Base-by-base conservation (phyloP, 2,888 invertebrate genomes). In the Ormyrus pomaceus region DNA sequence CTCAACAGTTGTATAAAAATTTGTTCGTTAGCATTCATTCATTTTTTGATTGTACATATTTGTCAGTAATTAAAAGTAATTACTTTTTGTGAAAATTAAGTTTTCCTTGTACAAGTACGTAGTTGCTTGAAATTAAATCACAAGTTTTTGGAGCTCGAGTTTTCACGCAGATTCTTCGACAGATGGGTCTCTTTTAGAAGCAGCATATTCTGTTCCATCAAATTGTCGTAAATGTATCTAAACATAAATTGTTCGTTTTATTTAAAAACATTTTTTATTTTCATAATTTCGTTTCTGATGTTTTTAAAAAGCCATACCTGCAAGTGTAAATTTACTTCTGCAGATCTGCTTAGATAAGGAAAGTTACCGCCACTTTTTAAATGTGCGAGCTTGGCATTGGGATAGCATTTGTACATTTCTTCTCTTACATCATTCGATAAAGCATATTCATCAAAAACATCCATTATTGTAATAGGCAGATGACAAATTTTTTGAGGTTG, bases 281-380 rank as follows among this genome's bases (percentile, higher is more conserved):
- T n/a, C 19, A 51, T 45, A 62, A 46, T 51, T 51, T 51, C 5
- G n/a, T 45, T 61, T 9, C 5, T n/a, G 0, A 59, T 56, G 13
- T 55, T 46, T n/a, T 50, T 9, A 65, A 65, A 58, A 34, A 58
- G 78, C 83, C 89, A 91, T 88, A 97, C 97, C 93, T 96, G 93
- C 88, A 97, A 93, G 92, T 97, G 96, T 84, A 97, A 92, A 91
- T 97, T 97, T 72, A 97, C 96, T 92, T 98, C 97, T 86, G 95
- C 95, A 89, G 95, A 94, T 86, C 96, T 93, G 89, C 97, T 97
- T 81, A 98, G 92, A 88, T 97, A 97, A 0, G 97, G 97, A 90
- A 97, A 97, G 91, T 97, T 97, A 6, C 97, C 97, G 0, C 97
- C 97, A 83, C 93, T 94, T 89, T 98, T 98, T 68, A 97, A 91